Base-by-base conservation (phyloP, 2,888 invertebrate genomes). In the Scaptomyza parva region DNA sequence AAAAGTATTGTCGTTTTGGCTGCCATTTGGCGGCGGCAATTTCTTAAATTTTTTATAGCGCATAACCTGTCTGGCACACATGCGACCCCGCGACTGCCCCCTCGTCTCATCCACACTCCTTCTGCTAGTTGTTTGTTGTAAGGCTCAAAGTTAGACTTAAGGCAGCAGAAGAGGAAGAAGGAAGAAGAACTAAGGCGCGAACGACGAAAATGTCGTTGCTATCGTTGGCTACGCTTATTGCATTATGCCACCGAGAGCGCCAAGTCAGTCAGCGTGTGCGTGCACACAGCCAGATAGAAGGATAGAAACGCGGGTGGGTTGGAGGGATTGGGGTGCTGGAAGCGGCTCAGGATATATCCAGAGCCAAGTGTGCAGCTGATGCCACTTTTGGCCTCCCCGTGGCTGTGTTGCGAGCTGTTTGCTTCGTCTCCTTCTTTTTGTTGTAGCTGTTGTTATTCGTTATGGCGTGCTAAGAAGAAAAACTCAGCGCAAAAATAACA, bases 31-130 rank as follows among this genome's bases (percentile, higher is more conserved):
- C 9, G 86, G 68, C 77, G 79, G 88, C 81, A 84, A 88, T 81
- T 85, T 80, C 80, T 78, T 85, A 78, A 82, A 86, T 87, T 87
- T 84, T 87, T 87, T 86, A 87, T 87, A 74, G 84, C 80, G 80
- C 84, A 87, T 87, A 85, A 85, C 84, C 84, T 85, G 84, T 87
- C 82, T 83, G 83, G 54, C 88, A 78, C 87, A 85, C 83, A 84
- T 80, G 85, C 79, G 80, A 55, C 44, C 35, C 24, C 20, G n/a
- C 28, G 1, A 3, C 37, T 11, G 9, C 12, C 12, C 7, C 8
- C 5, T 0, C 14, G 11, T 12, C 8, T 8, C 18, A 8, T 14
- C 26, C 14, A 7, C 7, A 14, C 33, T 6, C 33, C 12, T 8
- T 7, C 14, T 6, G 7, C 28, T 3, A 2, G 70, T 74, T 77